phyloP scores from a whole-genome alignment of 2,113 vertebrate species.

The Engystomops pustulosus region DNA sequence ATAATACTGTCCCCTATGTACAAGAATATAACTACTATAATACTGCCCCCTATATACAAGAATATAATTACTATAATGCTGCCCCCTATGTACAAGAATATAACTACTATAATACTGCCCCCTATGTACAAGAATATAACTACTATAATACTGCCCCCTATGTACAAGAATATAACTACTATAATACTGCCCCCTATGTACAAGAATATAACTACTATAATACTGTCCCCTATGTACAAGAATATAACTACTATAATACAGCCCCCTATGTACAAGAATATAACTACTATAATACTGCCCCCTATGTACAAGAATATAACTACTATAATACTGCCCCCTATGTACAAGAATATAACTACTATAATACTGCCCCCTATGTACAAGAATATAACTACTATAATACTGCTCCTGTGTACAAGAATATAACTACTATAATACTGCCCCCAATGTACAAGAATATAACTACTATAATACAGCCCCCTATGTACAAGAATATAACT shows the following conservation, averaged over 20 bases:
- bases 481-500: slow-evolving; percentile 2
- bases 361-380: slow-evolving; percentile 1
- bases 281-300: slow-evolving; percentile 6
- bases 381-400: slow-evolving; percentile 5
- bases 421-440: slow-evolving; percentile 6
- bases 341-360: slow-evolving; percentile 1
- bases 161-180: slow-evolving; percentile 1
- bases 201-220: slow-evolving; percentile 5
- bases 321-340: slow-evolving; percentile 5
- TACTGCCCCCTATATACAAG: not conserved
- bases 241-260: slow-evolving; percentile 6
- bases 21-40: slow-evolving; percentile 5
- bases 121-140: slow-evolving; percentile 1
- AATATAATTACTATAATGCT: slow-evolving; percentile 2
- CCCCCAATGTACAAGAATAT: not conserved
- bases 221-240: not conserved
- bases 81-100: slow-evolving; percentile 1
- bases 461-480: slow-evolving; percentile 5
- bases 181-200: slow-evolving; percentile 1
- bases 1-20: slow-evolving; percentile 1
- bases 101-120: slow-evolving; percentile 6
- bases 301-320: slow-evolving; percentile 1
- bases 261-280: slow-evolving; percentile 1
- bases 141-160: slow-evolving; percentile 5
- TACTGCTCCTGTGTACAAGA: not conserved